Evolutionary conservation across 2,113 vertebrate species (phyloP), one percentile per base, ranked within the genome.

Genomic region (Tachysurus fulvidraco): DNA sequence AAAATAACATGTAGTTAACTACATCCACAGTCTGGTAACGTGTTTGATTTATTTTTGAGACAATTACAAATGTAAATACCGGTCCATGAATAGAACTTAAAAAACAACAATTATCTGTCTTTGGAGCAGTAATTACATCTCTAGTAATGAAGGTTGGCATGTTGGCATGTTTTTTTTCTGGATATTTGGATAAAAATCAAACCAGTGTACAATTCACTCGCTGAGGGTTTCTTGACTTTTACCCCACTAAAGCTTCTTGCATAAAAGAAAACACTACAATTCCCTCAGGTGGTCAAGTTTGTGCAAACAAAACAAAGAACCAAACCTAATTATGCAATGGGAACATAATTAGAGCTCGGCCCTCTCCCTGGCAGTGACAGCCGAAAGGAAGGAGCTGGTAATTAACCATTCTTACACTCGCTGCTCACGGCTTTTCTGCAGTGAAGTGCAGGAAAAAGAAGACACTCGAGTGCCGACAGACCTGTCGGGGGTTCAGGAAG

Each of bases 311-410:
- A 44, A 81, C 65, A 30, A 36, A 30, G 85, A 46, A 59, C 65
- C 77, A 86, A 81, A 86, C 50, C 78, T 86, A 74, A 83, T 59
- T 84, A 57, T 84, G 54, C 69, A 71, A 83, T 21, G 23, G 36
- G 67, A 65, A 60, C n/a, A 54, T 83, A 85, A 88, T 83, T 86
- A 89, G 84, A 74, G 21, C 81, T 85, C 84, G 60, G 81, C 78
- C 73, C 16, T 83, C 60, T 88, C 84, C 67, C 73, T 88, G 59
- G 71, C 77, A 81, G 52, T 81, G 79, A 84, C 86, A 76, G 81
- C 86, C 76, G 85, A 52, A 85, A 89, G 84, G 84, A 73, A 90
- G n/a, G 82, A 64, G 79, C 17, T n/a, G 28, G 50, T 76, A 88
- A 88, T 88, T 84, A 88, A 86, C 28, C 55, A 85, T 36, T 69